A percentile compares a stretch with the other conserved stretches of the same genome.
These are phyloP conservation scores for Crotalus viridis DNA, from an alignment of 2,113 vertebrate species.

Conservation along the genomic window DNA sequence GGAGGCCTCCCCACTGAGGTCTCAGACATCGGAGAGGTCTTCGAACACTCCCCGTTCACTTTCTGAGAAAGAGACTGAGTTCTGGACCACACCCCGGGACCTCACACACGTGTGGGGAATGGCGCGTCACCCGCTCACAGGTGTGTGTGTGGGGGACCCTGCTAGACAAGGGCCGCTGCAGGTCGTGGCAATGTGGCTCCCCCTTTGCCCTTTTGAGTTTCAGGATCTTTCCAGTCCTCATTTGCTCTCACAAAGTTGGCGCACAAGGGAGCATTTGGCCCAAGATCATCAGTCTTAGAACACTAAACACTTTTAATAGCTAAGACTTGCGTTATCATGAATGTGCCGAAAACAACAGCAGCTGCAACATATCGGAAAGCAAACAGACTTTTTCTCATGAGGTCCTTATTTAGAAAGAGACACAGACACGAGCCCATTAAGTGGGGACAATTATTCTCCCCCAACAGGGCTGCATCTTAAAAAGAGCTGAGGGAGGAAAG, in stretches of 20 bases:
- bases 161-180: not conserved
- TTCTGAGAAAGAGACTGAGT: not conserved
- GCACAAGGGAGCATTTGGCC: constrained; percentile 42
- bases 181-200: constrained; percentile 11
- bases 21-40: not conserved
- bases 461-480: constrained; percentile 17
- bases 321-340: constrained; percentile 29
- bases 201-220: constrained; percentile 24
- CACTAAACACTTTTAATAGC: constrained; percentile 38
- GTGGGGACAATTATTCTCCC: constrained; percentile 29
- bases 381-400: constrained; percentile 41
- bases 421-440: not conserved
- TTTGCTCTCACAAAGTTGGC: constrained; percentile 7
- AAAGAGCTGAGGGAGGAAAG: constrained; percentile 13
- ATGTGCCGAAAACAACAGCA: constrained; percentile 36
- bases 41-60: not conserved
- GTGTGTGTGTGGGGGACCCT: not conserved
- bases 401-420: constrained; percentile 33
- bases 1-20: not conserved
- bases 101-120: not conserved
- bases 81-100: not conserved
- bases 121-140: not conserved
- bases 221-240: constrained; percentile 24
- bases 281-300: constrained; percentile 38
- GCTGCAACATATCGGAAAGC: constrained; percentile 15